phyloP scores from a whole-genome alignment of 2,113 vertebrate genomes.

The Psilopogon haemacephalus region DNA sequence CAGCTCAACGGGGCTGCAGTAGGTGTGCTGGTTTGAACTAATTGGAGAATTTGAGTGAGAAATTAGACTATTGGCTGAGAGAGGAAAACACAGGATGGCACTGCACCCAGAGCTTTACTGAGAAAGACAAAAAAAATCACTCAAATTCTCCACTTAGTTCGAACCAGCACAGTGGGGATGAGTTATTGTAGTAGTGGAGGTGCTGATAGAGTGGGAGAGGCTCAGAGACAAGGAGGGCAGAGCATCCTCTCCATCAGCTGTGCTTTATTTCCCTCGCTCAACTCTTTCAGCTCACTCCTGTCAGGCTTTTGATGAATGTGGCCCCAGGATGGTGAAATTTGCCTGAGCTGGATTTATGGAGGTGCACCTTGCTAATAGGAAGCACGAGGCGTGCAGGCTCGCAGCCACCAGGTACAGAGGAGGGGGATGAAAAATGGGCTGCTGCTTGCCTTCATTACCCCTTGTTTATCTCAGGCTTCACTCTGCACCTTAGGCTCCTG shows the following conservation, averaged over 20 bases:
- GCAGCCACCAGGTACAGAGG: neutral
- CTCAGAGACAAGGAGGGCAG: neutral
- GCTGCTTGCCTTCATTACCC: constrained; percentile 31
- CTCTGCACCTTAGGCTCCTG: neutral
- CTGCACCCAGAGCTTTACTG: too few relatives aligned
- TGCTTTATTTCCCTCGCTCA: constrained; percentile 8
- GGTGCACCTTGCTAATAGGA: neutral
- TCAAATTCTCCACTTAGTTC: too few relatives aligned
- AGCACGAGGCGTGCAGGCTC: neutral
- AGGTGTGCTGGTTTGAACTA: too few relatives aligned
- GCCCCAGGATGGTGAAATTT: neutral
- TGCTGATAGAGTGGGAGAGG: neutral
- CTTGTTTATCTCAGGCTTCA: constrained; percentile 7
- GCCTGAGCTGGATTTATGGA: constrained; percentile 41
- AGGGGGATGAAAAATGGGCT: constrained; percentile 55
- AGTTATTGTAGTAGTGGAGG: neutral
- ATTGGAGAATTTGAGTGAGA: too few relatives aligned
- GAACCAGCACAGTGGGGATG: too few relatives aligned
- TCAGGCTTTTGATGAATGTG: constrained; percentile 43
- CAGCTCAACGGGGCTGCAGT: neutral
- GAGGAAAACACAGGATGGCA: too few relatives aligned
- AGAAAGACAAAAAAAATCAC: too few relatives aligned
- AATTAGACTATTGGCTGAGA: too few relatives aligned
- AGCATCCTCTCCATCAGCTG: neutral
- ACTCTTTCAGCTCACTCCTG: constrained; percentile 15